Evolutionary conservation across 1,140 invertebrate species (phyloP).

Genomic region (Eubasilissa regina): DNA sequence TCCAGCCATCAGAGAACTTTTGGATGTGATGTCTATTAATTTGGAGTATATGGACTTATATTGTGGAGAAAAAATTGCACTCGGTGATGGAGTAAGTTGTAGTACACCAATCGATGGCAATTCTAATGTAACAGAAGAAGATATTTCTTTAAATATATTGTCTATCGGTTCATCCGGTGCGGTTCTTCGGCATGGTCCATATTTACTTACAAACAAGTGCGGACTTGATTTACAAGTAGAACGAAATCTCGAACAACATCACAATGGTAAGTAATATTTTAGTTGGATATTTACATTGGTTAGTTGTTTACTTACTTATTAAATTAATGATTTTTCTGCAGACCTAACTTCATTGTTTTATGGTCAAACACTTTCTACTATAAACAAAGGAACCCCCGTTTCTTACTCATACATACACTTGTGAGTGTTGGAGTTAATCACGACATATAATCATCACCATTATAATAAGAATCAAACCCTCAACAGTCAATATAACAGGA

Average conservation of each 20-base stretch:
- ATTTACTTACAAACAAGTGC: slow-evolving; percentile 86
- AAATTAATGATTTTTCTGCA: too few species aligned
- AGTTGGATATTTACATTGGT: too few species aligned
- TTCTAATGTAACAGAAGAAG: slow-evolving; percentile 21
- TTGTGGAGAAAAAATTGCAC: slow-evolving; percentile 71
- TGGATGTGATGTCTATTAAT: slow-evolving; percentile 86
- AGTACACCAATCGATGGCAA: slow-evolving; percentile 6
- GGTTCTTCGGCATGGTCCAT: slow-evolving; percentile 67
- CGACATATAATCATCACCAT: too few species aligned
- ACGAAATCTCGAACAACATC: slow-evolving; percentile 84
- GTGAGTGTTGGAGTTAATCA: too few species aligned
- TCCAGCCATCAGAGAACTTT: slow-evolving; percentile 67
- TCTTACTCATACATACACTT: too few species aligned
- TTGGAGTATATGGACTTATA: slow-evolving; percentile 84
- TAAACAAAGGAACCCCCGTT: too few species aligned
- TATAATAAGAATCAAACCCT: too few species aligned
- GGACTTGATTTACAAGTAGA: slow-evolving; percentile 86
- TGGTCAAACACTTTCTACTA: too few species aligned
- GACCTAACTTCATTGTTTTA: too few species aligned
- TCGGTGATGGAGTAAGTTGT: slow-evolving; percentile 22
- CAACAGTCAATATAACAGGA: too few species aligned
- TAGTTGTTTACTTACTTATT: too few species aligned
- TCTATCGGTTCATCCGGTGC: slow-evolving; percentile 43
- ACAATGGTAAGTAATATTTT: slow-evolving; percentile 68
- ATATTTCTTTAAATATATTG: slow-evolving; percentile 13